A percentile compares a stretch with the other conserved stretches of the same genome.
phyloP scores from a whole-genome alignment of 2,888 invertebrate species.

The Agapostemon virescens region DNA sequence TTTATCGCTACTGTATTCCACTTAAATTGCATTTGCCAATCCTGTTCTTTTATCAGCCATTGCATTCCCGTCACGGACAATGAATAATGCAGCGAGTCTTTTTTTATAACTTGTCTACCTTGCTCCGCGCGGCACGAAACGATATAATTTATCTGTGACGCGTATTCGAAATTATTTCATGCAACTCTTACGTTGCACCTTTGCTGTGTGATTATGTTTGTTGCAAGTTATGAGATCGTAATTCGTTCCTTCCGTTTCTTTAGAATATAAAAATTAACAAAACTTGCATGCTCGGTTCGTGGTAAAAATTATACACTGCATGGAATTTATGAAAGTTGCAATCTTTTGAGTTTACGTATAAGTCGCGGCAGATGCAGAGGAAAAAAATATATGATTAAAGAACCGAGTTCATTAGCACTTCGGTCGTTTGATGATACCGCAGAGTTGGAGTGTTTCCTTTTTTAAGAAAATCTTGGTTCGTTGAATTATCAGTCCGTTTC shows the following conservation, averaged over 20 bases:
- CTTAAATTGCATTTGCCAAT: conserved; percentile 29
- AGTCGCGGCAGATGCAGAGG: neutral
- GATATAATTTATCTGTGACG: neutral
- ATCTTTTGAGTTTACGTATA: neutral
- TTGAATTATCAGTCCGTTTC: neutral
- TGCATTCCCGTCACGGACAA: conserved; percentile 23
- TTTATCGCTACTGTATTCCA: neutral
- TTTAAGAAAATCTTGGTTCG: neutral
- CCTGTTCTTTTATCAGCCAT: conserved; percentile 26
- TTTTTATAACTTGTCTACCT: neutral
- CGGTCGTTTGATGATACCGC: neutral
- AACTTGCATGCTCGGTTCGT: neutral
- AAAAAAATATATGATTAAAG: neutral
- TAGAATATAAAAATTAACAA: neutral
- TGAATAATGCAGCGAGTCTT: conserved; percentile 23
- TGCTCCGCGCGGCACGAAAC: neutral
- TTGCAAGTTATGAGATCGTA: neutral
- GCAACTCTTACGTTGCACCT: neutral
- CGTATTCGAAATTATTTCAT: neutral
- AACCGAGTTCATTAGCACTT: neutral
- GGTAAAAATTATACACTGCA: neutral
- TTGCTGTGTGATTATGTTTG: neutral
- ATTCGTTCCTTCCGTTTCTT: neutral
- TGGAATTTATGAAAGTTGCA: neutral
- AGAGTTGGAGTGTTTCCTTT: neutral